Evolutionary conservation across 1,140 invertebrate species (phyloP).

Genomic region (Nixonia krombeini): DNA sequence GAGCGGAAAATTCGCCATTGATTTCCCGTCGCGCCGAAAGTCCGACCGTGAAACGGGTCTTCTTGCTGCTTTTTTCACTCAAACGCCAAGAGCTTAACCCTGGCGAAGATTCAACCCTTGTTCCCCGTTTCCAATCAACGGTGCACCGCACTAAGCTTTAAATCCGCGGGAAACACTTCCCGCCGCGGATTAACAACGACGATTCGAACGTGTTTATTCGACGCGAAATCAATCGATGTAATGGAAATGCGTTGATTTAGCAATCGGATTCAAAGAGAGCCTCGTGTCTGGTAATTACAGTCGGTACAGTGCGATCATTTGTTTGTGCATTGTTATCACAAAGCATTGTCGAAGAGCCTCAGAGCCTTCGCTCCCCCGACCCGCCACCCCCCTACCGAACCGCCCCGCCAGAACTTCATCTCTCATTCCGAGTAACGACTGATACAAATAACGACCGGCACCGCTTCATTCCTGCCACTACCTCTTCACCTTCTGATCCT

Average conservation of each 20-base stretch:
- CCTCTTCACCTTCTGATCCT: constrained; percentile 28
- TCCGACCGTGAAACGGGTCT: no score
- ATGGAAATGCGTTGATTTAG: constrained; percentile 62
- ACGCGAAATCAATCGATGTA: constrained; percentile 44
- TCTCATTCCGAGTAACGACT: background rate
- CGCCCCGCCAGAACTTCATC: constrained; percentile 26
- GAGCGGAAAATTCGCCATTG: no score
- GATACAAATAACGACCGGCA: constrained; percentile 23
- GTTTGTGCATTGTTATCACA: constrained; percentile 65
- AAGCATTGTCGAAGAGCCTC: constrained; percentile 58
- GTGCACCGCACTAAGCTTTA: background rate
- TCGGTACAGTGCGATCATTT: constrained; percentile 62
- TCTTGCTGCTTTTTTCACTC: no score
- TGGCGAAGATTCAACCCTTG: constrained; percentile 2
- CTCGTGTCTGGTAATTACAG: constrained; percentile 58
- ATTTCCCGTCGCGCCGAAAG: no score
- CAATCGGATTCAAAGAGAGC: constrained; percentile 48
- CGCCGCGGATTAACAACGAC: background rate
- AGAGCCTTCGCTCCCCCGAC: constrained; percentile 23
- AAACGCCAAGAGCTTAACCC: no score
- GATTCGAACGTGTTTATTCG: constrained; percentile 22
- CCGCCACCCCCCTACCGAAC: constrained; percentile 1
- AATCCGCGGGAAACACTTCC: background rate
- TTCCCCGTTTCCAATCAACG: no score
- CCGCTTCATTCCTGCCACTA: constrained; percentile 22